Base-by-base conservation (phyloP, 2,888 invertebrate genomes). In the Hemaris fuciformis region DNA sequence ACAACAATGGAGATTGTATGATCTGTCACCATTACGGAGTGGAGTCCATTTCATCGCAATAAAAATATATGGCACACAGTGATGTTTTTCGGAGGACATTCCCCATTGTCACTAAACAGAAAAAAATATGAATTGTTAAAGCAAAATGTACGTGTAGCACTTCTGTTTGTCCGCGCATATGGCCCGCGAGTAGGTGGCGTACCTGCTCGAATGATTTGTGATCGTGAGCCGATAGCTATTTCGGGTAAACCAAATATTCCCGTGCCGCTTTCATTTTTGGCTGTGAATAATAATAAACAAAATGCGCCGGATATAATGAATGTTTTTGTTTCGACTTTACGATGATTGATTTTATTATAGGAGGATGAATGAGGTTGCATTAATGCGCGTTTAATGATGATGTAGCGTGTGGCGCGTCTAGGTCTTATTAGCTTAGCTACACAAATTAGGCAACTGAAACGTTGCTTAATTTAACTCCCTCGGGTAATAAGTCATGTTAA, bases 241-340 rank as follows among this genome's bases (percentile, higher is more conserved):
- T 87, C 74, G 75, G 84, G 83, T 81, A 80, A 85, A 81, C 80
- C 75, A 86, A 89, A 88, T 87, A 87, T 83, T 80, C 80, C 79
- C 71, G 79, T 68, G 72, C 81, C 79, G 84, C 85, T 89, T 91
- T 89, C 85, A 79, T 85, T 91, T 90, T 88, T 81, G 75, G 69
- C 77, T 74, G 76, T 75, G 79, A 82, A 79, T 74, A 81, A 87
- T 79, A 84, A 88, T 84, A 88, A 88, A 90, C 84, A 86, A 79
- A 76, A 79, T 72, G 68, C 75, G 71, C 80, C 81, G 84, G 84
- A 86, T 85, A 85, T 85, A 81, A 71, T 75, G 79, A 80, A 77
- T 75, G 80, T 80, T 83, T 31, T 76, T 82, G 77, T 87, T 85
- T 83, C 85, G 84, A 86, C 80, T 73, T 70, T 53, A 62, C 66